Evolutionary conservation across 2,888 invertebrate species (phyloP), one percentile per base, ranked within the genome.

Genomic region (Rhopalosiphum nymphaeae): DNA sequence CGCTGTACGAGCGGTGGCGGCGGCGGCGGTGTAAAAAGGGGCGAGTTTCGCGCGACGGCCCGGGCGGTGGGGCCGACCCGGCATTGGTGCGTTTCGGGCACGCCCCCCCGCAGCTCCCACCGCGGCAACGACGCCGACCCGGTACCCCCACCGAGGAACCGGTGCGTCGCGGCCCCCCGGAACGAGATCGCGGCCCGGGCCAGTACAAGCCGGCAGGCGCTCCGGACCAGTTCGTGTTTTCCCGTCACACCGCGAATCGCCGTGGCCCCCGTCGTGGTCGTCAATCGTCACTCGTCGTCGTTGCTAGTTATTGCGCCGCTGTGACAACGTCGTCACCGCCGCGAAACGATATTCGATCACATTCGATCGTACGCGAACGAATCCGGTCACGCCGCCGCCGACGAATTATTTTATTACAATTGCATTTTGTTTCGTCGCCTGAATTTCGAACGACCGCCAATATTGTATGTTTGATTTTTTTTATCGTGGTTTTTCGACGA

Each of bases 141-240:
- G 26, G 16, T 26, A 29, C 61, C 89, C 49, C 88, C 88, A 42
- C n/a, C 42, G n/a, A 1, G n/a, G 42, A 42, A 13, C 61, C 86
- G 53, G 57, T 42, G 25, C 46, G 86, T 16, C 78, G 36, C 92
- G 53, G 42, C 84, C 89, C 49, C 87, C 61, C 92, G 84, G 84
- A 53, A n/a, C 57, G 87, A 67, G 78, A 78, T 36, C 78, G 42
- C 49, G 87, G 93, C 44, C 78, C 49, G 67, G 92, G 46, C 84
- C 93, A 93, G 93, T 89, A n/a, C 89, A 53, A 85, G 44, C 93
- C 89, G 92, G 89, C 89, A 93, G 89, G 84, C 93, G 89, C 84
- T 26, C 89, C 93, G 85, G 89, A 84, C 89, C 89, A 93, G 93
- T 93, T 46, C 57, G 56, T 57, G 93, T 93, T 89, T 85, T 42